Base-by-base conservation (phyloP, 1,140 invertebrate species). In the Marisa cornuarietis region DNA sequence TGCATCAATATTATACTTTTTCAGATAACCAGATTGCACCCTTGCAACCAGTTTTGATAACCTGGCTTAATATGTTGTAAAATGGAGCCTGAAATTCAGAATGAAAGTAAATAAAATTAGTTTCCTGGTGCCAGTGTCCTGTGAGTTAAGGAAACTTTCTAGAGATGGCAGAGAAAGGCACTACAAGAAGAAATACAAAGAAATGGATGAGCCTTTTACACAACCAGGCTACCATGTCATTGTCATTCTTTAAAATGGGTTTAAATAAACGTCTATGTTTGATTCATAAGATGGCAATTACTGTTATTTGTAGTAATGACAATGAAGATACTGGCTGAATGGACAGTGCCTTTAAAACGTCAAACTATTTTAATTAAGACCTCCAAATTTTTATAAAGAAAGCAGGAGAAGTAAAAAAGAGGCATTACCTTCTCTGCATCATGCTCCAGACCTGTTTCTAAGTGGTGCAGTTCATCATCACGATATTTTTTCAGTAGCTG, bases 391-490 rank as follows among this genome's bases (percentile, higher is more conserved):
- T 26, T 9, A n/a, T 20, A 61, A 58, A 42, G 31, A 9, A 61
- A 75, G 31, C 24, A 61, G 61, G 3, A 26, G 6, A 68, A 11
- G n/a, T n/a, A 63, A 18, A 63, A 18, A 63, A 7, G n/a, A n/a
- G 11, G 14, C 65, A 68, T 72, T 83, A 90, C 89, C 86, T 92
- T 89, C 81, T 92, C 90, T 71, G 98, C 98, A 26, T 98, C 97
- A 83, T 98, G 94, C 86, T 96, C 94, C 65, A 99, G 93, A 20
- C 98, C 98, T 2, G 95, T 97, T 88, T 99, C 98, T 90, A 99
- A 97, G 92, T 99, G 99, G 86, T 99, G 96, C 89, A 99, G 95
- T 90, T 99, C 99, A 87, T 99, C 98, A 91, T 99, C 97, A 65
- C 99, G 93, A 92, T 99, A 99, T 91, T 97, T 94, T 75, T 95